A percentile compares a stretch with the other conserved stretches of the same genome.
Conservation (phyloP, 2,797 vertebrate genomes). For the Euphonia xanthogaster region DNA sequence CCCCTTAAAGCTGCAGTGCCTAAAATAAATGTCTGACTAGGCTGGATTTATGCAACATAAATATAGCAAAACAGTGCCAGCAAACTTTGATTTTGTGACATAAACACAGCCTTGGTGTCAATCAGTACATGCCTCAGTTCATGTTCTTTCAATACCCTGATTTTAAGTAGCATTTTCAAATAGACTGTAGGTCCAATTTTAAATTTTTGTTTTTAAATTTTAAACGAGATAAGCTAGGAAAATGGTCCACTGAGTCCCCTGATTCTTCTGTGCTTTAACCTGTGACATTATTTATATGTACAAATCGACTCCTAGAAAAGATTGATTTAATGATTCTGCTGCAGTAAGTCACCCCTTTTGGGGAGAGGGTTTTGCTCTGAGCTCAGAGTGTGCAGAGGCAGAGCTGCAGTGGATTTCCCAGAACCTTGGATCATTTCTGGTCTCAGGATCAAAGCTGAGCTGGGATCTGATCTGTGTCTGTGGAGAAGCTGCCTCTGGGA, state of each 20-base stretch:
- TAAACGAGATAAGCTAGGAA: background rate
- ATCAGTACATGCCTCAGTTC: background rate
- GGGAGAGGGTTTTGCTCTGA: accelerated
- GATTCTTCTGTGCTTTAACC: background rate
- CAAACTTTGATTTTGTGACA: background rate
- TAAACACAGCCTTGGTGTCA: background rate
- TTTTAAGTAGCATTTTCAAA: background rate
- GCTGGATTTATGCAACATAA: background rate
- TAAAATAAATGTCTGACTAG: background rate
- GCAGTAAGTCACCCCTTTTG: background rate
- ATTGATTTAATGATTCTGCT: background rate
- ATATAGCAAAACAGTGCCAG: background rate
- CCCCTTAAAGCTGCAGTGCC: background rate
- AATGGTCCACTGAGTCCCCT: background rate
- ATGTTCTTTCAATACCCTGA: background rate
- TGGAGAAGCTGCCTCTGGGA: background rate
- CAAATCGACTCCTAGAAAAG: background rate
- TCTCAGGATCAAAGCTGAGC: background rate
- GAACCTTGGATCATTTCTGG: background rate
- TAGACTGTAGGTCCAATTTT: background rate
- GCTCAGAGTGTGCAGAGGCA: background rate
- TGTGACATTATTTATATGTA: background rate
- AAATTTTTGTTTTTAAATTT: background rate
- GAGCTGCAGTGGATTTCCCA: background rate
- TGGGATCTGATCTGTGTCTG: background rate